Base-by-base conservation (phyloP, 2,797 vertebrate genomes). In the Argentina silus region DNA sequence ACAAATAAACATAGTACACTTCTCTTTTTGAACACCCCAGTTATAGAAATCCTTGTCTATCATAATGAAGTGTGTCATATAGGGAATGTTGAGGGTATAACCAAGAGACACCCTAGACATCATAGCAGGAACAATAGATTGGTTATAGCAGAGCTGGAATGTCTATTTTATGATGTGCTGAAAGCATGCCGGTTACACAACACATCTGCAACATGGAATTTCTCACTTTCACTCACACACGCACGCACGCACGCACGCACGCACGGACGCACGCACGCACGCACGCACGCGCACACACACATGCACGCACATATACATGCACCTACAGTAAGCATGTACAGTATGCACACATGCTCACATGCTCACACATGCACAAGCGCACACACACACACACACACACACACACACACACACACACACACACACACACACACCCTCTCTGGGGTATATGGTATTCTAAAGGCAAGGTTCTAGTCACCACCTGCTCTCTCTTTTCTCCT, bases 51-150 rank as follows among this genome's bases (percentile, higher is more conserved):
- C 78, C 63, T 75, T 70, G 77, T 78, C 77, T 50, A 55, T 76
- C 78, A 80, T 88, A 91, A 87, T 79, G 84, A 90, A 77, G 83
- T 84, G 85, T 89, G 87, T 90, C 88, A 88, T 85, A 81, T 87
- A 81, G 86, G 83, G 86, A 89, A 88, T 87, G 86, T 83, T 80
- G 77, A 86, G 80, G 84, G 87, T 88, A 82, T 78, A 73, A 87
- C 83, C 62, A 3, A 55, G 78, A 87, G 74, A 86, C 83, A 85
- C n/a, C n/a, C n/a, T n/a, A n/a, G n/a, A n/a, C n/a, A n/a, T n/a
- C n/a, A n/a, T n/a, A n/a, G n/a, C n/a, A n/a, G n/a, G n/a, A n/a
- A n/a, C n/a, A n/a, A n/a, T n/a, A n/a, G n/a, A n/a, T n/a, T n/a
- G n/a, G n/a, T n/a, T n/a, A n/a, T n/a, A 50, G 9, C 14, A 50